Evolutionary conservation across 2,888 invertebrate genomes (phyloP), one percentile per base, ranked within the genome.

Genomic region (Sialis lutaria): DNA sequence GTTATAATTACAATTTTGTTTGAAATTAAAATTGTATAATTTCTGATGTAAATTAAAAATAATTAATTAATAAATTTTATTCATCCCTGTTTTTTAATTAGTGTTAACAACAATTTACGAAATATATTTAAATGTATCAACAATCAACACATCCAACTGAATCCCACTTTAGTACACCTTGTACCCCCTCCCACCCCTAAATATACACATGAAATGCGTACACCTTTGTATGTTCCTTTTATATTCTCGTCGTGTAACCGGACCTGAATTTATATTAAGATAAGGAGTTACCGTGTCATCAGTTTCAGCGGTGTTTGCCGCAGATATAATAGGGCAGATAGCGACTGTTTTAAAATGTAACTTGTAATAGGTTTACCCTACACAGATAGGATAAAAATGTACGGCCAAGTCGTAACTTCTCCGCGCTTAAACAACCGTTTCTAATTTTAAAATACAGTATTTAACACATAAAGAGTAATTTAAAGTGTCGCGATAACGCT

Each of bases 311-410:
- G 57, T 60, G 58, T 60, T 60, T 58, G 60, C 57, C 54, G 43
- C 42, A 57, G 64, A 64, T 63, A 57, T 60, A 64, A 64, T 61
- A 59, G 59, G 54, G 46, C 49, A 51, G 64, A 64, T 64, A 64
- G 59, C 58, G 62, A 61, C 61, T 60, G 64, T 64, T 64, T 63
- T 63, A 63, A 64, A 64, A 63, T 64, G 62, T 63, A 63, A 64
- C 62, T 22, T 61, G 60, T 62, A 62, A 63, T 63, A 62, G 64
- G 62, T 62, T 62, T 58, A 60, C 62, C 58, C 60, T 56, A 57
- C 55, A 55, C 53, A 44, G 61, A 60, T 60, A 61, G 58, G 60
- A 59, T 59, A 59, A 58, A 61, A 60, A 60, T 42, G 58, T 59
- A 22, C 4, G 22, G 22, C 22, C 22, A 22, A 22, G 58, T 59